A percentile compares a stretch with the other conserved stretches of the same genome.
Evolutionary conservation across 1,140 invertebrate species (phyloP).

Genomic region (Lordiphosa clarofinis): DNA sequence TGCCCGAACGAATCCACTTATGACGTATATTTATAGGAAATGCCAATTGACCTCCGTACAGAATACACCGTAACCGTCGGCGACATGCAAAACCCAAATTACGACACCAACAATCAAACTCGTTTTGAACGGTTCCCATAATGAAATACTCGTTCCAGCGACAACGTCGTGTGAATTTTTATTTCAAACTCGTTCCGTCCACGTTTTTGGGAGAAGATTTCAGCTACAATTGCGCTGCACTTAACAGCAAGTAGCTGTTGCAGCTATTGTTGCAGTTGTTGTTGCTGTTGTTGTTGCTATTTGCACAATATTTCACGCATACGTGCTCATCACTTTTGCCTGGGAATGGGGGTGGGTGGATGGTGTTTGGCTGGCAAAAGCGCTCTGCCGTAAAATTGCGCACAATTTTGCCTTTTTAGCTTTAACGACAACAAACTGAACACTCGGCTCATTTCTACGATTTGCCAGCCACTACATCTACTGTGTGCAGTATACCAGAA

Average conservation of each 20-base stretch:
- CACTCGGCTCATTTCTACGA: constrained; percentile 43
- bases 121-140: constrained; percentile 67
- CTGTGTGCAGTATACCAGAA: constrained; percentile 68
- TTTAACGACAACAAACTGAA: constrained; percentile 69
- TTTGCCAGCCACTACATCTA: neutral
- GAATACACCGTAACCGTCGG: constrained; percentile 13
- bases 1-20: too few relatives aligned
- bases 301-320: constrained; percentile 77
- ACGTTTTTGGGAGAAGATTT: constrained; percentile 38
- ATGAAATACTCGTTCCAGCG: constrained; percentile 14
- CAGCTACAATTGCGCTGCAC: constrained; percentile 38
- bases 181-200: constrained; percentile 45
- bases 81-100: constrained; percentile 64
- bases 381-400: constrained; percentile 75
- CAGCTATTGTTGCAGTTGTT: constrained; percentile 16
- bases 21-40: too few relatives aligned
- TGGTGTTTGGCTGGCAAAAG: constrained; percentile 42
- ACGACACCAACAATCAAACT: constrained; percentile 48
- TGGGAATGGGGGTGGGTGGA: constrained; percentile 11
- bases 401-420: constrained; percentile 68
- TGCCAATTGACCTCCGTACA: too few relatives aligned
- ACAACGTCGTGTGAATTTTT: constrained; percentile 59
- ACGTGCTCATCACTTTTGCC: constrained; percentile 53
- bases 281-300: constrained; percentile 43
- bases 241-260: constrained; percentile 28